Percentiles rank a stretch among this genome's conserved stretches.
phyloP scores from a whole-genome alignment of 2,797 vertebrate species.

The Notamacropus eugenii region DNA sequence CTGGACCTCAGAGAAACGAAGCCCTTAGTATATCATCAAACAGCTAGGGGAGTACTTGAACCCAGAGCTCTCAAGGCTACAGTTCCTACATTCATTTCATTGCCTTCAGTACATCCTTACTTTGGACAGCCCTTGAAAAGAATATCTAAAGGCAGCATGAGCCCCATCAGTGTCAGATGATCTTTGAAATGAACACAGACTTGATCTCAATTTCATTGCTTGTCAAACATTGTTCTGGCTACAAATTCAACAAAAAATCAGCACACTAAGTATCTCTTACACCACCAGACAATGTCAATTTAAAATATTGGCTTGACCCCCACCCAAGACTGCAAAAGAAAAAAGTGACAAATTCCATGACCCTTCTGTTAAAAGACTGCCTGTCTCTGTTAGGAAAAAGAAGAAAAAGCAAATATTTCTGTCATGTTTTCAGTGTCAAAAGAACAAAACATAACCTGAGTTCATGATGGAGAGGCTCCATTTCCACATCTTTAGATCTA shows the following conservation, averaged over 20 bases:
- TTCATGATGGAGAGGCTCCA: background rate
- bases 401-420: background rate
- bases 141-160: conserved; percentile 17
- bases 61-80: background rate
- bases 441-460: background rate
- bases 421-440: background rate
- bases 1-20: background rate
- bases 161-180: background rate
- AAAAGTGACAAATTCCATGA: conserved; percentile 15
- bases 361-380: background rate
- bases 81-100: background rate
- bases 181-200: conserved; percentile 38
- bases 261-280: background rate
- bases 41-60: background rate
- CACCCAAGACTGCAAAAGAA: conserved; percentile 22
- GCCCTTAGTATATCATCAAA: background rate
- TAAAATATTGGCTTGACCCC: background rate
- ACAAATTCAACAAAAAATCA: conserved; percentile 50
- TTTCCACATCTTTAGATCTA: background rate
- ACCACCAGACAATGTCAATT: background rate
- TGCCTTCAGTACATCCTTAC: background rate
- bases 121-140: conserved; percentile 35
- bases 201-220: conserved; percentile 8
- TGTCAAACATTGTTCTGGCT: background rate
- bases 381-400: background rate